Evolutionary conservation across 2,797 vertebrate species (phyloP), one percentile per base, ranked within the genome.

Genomic region (Gambelia wislizenii): DNA sequence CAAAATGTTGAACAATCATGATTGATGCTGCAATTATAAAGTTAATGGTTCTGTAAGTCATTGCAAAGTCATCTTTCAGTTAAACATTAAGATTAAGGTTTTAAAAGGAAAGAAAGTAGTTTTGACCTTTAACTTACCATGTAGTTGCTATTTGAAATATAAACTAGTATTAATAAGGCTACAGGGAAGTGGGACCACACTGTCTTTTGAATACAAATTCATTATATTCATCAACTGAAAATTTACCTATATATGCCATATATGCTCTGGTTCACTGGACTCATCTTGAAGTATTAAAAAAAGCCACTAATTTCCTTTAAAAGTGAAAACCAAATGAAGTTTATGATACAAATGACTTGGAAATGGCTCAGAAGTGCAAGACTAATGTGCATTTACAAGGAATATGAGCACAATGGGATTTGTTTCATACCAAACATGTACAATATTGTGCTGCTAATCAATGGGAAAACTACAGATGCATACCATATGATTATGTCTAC

Each of bases 91-190:
- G 56, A 90, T 81, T 81, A 33, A 85, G 85, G 85, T 90, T 90
- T 86, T 14, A 59, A 89, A 89, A 52, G 4, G 0, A 0, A 4
- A 7, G 30, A 3, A 25, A 56, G 18, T 84, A 54, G 0, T 8
- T 83, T 84, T n/a, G 33, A 39, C 61, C 67, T 89, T 36, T 54
- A 90, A 54, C 47, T 91, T 82, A 7, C 36, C 77, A 47, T 44
- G 22, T 10, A 82, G 44, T 76, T 64, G 54, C 77, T 30, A 1
- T 30, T 42, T 88, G 89, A 81, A 87, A 33, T 42, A 64, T 87
- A 90, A 84, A 90, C 89, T 89, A 83, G 84, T 64, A 82, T 89
- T 89, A 89, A 89, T 89, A 83, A 86, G 36, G 47, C 72, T 89
- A 82, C 20, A 42, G 70, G 49, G 61, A 82, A 82, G 89, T 67